Evolutionary conservation across 2,797 vertebrate genomes (phyloP).

Genomic region (Peromyscus nudipes): DNA sequence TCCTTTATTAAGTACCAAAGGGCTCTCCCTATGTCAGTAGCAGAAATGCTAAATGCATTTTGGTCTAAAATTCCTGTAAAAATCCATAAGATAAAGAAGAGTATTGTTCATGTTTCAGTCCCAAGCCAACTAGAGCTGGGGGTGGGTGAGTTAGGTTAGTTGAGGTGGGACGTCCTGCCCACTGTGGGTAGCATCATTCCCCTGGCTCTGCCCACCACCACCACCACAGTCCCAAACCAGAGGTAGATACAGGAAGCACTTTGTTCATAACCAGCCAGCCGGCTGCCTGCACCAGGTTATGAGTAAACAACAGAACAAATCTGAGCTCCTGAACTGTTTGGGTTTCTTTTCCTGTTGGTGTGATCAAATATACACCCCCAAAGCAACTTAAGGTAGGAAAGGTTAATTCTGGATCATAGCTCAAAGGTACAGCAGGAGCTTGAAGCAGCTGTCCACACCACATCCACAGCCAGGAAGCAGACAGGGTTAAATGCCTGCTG

Average conservation of each 20-base stretch:
- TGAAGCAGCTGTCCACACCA: neutral
- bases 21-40: neutral
- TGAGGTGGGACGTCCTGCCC: neutral
- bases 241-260: neutral
- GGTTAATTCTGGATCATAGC: too few species aligned
- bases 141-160: neutral
- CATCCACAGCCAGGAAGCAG: neutral
- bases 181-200: neutral
- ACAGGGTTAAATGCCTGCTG: neutral
- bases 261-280: neutral
- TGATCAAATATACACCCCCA: neutral
- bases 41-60: neutral
- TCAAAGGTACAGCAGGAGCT: neutral
- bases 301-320: neutral
- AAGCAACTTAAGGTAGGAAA: neutral
- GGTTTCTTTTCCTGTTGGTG: neutral
- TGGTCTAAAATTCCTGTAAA: neutral
- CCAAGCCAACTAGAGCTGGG: neutral
- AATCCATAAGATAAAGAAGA: neutral
- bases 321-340: neutral
- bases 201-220: neutral
- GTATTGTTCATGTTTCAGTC: neutral
- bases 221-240: neutral
- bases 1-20: neutral
- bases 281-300: rapidly evolving